phyloP scores from a whole-genome alignment of 1,140 invertebrate genomes.

The Procambarus clarkii region DNA sequence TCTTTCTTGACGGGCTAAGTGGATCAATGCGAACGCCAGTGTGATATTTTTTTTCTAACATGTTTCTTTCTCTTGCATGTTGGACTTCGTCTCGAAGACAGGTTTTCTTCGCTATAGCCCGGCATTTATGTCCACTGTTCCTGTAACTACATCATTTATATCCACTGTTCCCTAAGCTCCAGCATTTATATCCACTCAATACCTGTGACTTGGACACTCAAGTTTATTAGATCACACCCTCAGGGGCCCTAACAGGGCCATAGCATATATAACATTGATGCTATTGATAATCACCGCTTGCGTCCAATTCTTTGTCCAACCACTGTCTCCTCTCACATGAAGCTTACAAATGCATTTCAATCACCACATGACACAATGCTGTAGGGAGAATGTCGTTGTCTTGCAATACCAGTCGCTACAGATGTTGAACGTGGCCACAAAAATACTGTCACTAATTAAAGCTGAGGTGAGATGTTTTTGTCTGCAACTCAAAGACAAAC shows the following conservation, averaged over 20 bases:
- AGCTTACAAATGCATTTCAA: background rate
- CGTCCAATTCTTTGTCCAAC: constrained; percentile 2
- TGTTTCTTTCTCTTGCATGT: background rate
- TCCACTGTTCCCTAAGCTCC: background rate
- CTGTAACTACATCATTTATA: too few species aligned
- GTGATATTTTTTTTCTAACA: background rate
- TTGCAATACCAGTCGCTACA: background rate
- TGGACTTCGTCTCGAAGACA: background rate
- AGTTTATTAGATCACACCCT: constrained; percentile 39
- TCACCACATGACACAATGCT: background rate
- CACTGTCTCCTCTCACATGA: constrained; percentile 12
- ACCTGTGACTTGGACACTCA: constrained; percentile 28
- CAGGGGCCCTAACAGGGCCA: background rate
- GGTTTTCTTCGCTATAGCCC: too few species aligned
- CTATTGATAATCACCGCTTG: constrained; percentile 14
- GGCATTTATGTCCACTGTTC: too few species aligned
- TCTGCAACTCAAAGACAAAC: too few species aligned
- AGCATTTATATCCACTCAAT: constrained; percentile 5
- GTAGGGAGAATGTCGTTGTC: background rate
- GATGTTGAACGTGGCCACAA: too few species aligned
- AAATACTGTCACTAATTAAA: too few species aligned
- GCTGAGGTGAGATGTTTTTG: too few species aligned
- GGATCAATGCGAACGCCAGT: background rate
- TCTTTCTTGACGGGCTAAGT: background rate
- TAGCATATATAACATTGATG: constrained; percentile 31